Conservation (phyloP, 2,113 vertebrate genomes). For the Leptosomus discolor region DNA sequence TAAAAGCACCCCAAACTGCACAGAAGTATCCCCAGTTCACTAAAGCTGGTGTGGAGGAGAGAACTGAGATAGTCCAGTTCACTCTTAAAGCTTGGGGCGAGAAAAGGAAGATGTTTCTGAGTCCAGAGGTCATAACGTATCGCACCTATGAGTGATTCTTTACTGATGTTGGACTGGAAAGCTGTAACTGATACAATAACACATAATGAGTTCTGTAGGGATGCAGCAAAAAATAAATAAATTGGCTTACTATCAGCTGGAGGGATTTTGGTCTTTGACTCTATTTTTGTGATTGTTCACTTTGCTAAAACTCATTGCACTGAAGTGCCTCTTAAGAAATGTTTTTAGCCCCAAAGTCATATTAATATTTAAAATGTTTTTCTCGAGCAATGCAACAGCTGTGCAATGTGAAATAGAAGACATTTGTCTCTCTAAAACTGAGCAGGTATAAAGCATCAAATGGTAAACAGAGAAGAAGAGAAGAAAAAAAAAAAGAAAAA, state of each 20-base stretch:
- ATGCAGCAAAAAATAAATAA: not conserved
- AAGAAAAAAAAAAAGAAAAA: not conserved
- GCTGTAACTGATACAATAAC: not conserved
- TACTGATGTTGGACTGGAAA: not conserved
- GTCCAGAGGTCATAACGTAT: not conserved
- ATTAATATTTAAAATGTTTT: slow-evolving; percentile 58
- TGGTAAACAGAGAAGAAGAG: not conserved
- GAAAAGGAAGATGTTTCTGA: not conserved
- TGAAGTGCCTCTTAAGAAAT: slow-evolving; percentile 16
- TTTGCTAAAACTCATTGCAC: not conserved
- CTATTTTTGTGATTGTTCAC: not conserved
- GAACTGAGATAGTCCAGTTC: not conserved
- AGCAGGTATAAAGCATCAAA: not conserved
- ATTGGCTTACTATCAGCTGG: not conserved
- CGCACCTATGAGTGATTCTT: not conserved
- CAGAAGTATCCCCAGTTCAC: not conserved
- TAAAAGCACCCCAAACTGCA: not conserved
- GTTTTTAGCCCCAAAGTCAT: not conserved
- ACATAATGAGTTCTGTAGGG: not conserved
- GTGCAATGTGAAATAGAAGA: slow-evolving; percentile 48
- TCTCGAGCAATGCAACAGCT: slow-evolving; percentile 46
- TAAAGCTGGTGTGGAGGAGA: not conserved
- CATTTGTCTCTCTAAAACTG: slow-evolving; percentile 15
- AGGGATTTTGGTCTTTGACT: not conserved
- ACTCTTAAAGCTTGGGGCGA: not conserved